These are phyloP conservation scores for Netelia inedita DNA, from an alignment of 2,888 invertebrate genomes.

Conservation along the genomic window DNA sequence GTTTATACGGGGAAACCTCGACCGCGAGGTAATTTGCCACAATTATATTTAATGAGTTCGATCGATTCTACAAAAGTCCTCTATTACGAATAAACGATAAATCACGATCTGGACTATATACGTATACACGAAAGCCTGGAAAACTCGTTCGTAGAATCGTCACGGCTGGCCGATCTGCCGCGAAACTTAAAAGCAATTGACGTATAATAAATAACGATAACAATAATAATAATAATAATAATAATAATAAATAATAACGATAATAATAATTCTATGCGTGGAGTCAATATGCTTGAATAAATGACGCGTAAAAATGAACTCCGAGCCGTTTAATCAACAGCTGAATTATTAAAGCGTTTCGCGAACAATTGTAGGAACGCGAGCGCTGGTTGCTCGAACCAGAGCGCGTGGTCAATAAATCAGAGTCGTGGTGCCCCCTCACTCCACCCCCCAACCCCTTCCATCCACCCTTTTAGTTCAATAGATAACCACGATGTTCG, in stretches of 20 bases:
- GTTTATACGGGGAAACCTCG: background rate
- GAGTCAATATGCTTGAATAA: conserved; percentile 72
- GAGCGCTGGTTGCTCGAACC: conserved; percentile 57
- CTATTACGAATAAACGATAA: conserved; percentile 3
- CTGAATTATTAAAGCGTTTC: conserved; percentile 83
- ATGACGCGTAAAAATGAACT: conserved; percentile 82
- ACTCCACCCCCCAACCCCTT: conserved; percentile 62
- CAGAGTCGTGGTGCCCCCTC: conserved; percentile 75
- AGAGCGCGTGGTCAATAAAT: conserved; percentile 81
- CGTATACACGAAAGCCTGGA: conserved; percentile 1
- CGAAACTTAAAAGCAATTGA: conserved; percentile 21
- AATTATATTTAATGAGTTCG: background rate
- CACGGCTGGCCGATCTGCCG: conserved; percentile 43
- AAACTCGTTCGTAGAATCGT: conserved; percentile 51
- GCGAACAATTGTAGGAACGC: conserved; percentile 77
- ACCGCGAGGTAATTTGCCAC: background rate
- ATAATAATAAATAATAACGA: conserved; percentile 24
- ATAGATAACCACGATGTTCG: conserved; percentile 51
- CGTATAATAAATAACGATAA: conserved; percentile 48
- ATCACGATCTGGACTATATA: conserved; percentile 1
- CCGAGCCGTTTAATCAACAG: conserved; percentile 82
- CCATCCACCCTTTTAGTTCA: conserved; percentile 32
- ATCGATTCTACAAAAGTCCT: background rate
- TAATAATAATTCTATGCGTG: conserved; percentile 26
- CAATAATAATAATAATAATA: conserved; percentile 34